A percentile compares a stretch with the other conserved stretches of the same genome.
Evolutionary conservation across 2,113 vertebrate genomes (phyloP).

Genomic region (Emydura subglobosa): DNA sequence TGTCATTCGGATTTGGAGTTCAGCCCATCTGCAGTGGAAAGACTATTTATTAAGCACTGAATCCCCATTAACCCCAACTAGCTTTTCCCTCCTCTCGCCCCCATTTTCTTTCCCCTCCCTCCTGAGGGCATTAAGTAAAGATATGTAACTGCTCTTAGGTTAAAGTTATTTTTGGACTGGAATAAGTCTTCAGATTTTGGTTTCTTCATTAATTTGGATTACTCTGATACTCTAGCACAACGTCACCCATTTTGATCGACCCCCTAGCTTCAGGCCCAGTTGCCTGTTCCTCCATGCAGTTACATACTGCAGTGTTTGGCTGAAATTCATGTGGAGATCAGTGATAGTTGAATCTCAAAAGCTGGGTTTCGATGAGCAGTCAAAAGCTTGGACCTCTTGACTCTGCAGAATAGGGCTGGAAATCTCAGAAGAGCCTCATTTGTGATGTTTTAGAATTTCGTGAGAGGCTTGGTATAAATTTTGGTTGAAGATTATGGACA

Average conservation of each 20-base stretch:
- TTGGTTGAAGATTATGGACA: neutral
- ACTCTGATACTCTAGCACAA: neutral
- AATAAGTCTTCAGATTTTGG: neutral
- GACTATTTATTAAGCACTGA: neutral
- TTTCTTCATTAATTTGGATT: neutral
- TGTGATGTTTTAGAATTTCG: neutral
- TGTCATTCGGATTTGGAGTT: neutral
- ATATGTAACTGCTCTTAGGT: neutral
- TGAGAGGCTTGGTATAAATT: neutral
- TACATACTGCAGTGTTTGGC: neutral
- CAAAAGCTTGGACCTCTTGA: neutral
- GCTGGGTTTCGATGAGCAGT: neutral
- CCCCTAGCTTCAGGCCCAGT: neutral
- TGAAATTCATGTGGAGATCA: neutral
- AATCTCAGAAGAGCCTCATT: neutral
- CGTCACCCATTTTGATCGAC: neutral
- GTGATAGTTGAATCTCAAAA: neutral
- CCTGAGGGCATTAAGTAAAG: neutral
- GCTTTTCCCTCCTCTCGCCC: too few relatives aligned
- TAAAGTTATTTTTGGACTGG: fast-evolving
- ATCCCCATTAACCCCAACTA: neutral
- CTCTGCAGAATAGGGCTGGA: neutral
- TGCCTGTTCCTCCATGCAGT: neutral
- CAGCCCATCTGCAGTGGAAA: neutral
- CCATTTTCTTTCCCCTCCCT: too few relatives aligned